phyloP scores from a whole-genome alignment of 2,797 vertebrate species.

The Aphelocoma californica region DNA sequence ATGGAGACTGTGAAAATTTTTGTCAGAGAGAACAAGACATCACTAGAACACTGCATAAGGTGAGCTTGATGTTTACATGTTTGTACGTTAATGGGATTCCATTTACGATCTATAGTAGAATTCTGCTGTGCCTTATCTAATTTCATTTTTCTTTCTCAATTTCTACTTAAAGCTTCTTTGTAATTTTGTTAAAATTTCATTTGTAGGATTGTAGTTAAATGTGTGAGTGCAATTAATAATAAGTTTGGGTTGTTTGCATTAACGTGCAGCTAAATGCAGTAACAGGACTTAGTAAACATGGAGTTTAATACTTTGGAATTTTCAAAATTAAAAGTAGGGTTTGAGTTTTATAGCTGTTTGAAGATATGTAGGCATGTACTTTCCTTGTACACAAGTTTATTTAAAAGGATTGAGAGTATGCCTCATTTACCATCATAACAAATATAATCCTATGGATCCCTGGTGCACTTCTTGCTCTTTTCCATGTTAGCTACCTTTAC shows the following conservation, averaged over 20 bases:
- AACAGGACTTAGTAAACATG: not conserved
- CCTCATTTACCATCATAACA: not conserved
- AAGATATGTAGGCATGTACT: not conserved
- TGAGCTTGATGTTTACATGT: not conserved
- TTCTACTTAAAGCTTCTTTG: not conserved
- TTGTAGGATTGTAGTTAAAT: not conserved
- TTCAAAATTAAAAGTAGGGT: not conserved
- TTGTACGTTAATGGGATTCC: not conserved
- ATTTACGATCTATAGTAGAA: not conserved
- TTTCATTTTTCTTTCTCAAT: not conserved
- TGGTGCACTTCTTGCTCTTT: not conserved
- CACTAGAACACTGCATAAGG: not conserved
- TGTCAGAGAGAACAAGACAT: not conserved
- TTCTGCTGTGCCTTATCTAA: not conserved
- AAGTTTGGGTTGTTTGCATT: not conserved
- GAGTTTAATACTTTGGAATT: not conserved
- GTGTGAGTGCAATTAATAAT: not conserved
- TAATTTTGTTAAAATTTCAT: not conserved
- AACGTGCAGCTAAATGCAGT: not conserved
- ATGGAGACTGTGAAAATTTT: not conserved
- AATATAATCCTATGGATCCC: not conserved
- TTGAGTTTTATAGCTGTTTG: not conserved
- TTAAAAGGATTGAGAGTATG: not conserved
- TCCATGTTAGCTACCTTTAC: not conserved
- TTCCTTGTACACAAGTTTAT: not conserved